phyloP scores from a whole-genome alignment of 2,888 invertebrate species.

The Clepsis dumicolana region DNA sequence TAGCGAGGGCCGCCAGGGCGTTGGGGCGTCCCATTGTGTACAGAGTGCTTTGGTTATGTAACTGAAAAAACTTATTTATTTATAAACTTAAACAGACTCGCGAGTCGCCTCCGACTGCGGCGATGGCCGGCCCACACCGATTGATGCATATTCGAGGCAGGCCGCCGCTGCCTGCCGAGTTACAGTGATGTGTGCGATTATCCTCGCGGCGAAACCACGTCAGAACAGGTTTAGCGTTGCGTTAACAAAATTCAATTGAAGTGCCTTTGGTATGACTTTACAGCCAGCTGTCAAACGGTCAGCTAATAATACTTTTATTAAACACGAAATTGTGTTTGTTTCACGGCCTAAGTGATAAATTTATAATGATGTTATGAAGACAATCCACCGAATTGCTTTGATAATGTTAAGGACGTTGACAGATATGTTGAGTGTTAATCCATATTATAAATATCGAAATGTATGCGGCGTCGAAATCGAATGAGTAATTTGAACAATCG shows the following conservation, averaged over 20 bases:
- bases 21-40: slow-evolving; percentile 76
- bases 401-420: slow-evolving; percentile 9
- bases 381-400: slow-evolving; percentile 45
- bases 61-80: slow-evolving; percentile 83
- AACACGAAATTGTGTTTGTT: not conserved
- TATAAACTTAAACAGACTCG: slow-evolving; percentile 71
- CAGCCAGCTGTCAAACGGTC: slow-evolving; percentile 44
- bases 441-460: not conserved
- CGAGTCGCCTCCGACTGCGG: slow-evolving; percentile 52
- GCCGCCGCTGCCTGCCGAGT: slow-evolving; percentile 49
- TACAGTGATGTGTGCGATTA: slow-evolving; percentile 80
- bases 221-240: slow-evolving; percentile 76
- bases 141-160: slow-evolving; percentile 33
- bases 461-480: not conserved
- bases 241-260: slow-evolving; percentile 63
- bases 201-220: slow-evolving; percentile 73
- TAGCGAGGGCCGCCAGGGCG: slow-evolving; percentile 82
- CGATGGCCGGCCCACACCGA: slow-evolving; percentile 49
- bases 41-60: slow-evolving; percentile 81
- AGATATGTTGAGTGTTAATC: slow-evolving; percentile 9
- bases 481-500: slow-evolving; percentile 33
- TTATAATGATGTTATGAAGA: slow-evolving; percentile 54
- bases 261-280: slow-evolving; percentile 50
- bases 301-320: slow-evolving; percentile 20
- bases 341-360: not conserved